Conservation (phyloP, 1,140 invertebrate genomes). For the Chironomus tepperi region DNA sequence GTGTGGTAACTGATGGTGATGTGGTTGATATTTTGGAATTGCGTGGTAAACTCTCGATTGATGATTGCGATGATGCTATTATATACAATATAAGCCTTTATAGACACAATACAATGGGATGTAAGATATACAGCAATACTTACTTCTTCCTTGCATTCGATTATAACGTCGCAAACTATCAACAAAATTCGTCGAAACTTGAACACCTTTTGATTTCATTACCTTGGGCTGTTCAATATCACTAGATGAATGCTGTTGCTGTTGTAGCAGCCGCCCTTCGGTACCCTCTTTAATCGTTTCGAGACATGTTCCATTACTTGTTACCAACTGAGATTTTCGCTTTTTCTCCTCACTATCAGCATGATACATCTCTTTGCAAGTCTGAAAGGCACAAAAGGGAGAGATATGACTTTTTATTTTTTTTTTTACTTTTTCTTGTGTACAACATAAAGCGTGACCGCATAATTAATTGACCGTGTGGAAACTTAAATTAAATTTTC, state of each 20-base stretch:
- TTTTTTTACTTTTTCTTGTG: no score
- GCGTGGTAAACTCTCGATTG: background rate
- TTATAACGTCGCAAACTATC: constrained; percentile 6
- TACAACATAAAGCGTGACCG: constrained; percentile 11
- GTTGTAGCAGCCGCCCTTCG: background rate
- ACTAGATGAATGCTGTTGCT: background rate
- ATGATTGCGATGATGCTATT: constrained; percentile 17
- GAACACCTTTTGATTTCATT: constrained; percentile 24
- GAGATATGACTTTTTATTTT: background rate
- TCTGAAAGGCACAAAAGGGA: background rate
- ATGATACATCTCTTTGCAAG: constrained; percentile 20
- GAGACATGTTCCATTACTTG: background rate
- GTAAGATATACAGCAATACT: background rate
- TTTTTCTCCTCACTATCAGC: constrained; percentile 15
- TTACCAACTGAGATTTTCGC: background rate
- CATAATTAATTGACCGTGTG: background rate
- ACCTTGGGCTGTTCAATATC: constrained; percentile 16
- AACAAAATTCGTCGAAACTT: constrained; percentile 17
- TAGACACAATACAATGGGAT: background rate
- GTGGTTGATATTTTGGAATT: constrained; percentile 6
- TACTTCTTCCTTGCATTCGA: constrained; percentile 6
- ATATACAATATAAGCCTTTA: background rate
- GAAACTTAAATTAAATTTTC: constrained; percentile 10
- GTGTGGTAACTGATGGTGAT: background rate
- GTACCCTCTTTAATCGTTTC: background rate